Conservation (phyloP, 2,113 vertebrate species). For the Stegostoma tigrinum region DNA sequence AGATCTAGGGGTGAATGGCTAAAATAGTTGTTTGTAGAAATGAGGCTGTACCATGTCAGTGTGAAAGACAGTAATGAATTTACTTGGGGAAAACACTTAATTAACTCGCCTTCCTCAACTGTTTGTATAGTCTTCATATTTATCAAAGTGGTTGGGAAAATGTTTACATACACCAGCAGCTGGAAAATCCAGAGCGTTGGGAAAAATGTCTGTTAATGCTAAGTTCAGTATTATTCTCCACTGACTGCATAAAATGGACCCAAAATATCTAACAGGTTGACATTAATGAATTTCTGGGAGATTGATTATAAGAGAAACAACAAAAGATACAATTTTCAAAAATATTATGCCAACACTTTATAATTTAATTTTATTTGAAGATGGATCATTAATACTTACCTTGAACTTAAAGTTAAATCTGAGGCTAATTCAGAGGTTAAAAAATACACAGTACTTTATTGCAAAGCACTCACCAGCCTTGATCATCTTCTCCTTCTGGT, state of each 20-base stretch:
- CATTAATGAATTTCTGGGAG: neutral
- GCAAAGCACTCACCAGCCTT: slow-evolving; percentile 76
- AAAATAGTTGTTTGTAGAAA: too few relatives aligned
- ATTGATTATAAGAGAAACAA: neutral
- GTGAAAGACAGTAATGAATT: too few relatives aligned
- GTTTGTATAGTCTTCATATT: neutral
- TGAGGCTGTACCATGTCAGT: too few relatives aligned
- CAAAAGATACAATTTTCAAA: neutral
- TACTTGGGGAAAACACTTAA: too few relatives aligned
- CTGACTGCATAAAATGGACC: neutral
- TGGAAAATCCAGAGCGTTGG: too few relatives aligned
- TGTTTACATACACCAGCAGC: too few relatives aligned
- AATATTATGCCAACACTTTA: neutral
- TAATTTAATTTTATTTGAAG: neutral
- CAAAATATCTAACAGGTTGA: neutral
- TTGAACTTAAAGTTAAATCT: neutral
- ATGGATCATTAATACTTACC: neutral
- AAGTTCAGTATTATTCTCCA: too few relatives aligned
- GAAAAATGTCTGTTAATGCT: too few relatives aligned
- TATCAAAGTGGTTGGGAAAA: neutral
- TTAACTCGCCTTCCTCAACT: neutral
- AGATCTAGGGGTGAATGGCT: too few relatives aligned
- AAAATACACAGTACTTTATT: neutral
- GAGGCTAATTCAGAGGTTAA: neutral
- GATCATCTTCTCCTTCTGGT: slow-evolving; percentile 74